These are phyloP conservation scores for Malacoctenus gilli DNA, from an alignment of 2,797 vertebrate genomes.

Conservation along the genomic window DNA sequence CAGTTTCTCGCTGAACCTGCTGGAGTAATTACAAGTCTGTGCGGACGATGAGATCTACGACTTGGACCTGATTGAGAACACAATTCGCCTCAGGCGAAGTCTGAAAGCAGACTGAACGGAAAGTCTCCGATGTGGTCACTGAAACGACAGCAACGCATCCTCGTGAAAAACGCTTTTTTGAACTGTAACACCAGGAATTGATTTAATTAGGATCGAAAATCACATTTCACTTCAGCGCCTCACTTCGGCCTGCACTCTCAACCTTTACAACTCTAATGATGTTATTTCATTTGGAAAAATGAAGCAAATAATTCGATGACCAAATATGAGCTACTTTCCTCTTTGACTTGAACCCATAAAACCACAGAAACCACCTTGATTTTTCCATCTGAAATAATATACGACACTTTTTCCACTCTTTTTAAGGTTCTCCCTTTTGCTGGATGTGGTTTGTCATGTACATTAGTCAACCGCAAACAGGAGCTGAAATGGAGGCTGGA, in stretches of 20 bases:
- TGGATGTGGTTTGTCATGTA: constrained; percentile 23
- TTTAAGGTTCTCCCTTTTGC: constrained; percentile 6
- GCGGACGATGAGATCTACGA: constrained; percentile 32
- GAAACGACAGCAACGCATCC: constrained; percentile 5
- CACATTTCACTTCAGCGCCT: too few species aligned
- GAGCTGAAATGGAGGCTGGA: constrained; percentile 34
- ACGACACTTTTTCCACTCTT: not conserved
- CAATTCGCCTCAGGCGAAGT: constrained; percentile 22
- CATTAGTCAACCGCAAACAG: constrained; percentile 25
- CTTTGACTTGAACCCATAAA: too few species aligned
- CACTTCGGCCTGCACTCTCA: too few species aligned
- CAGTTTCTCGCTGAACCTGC: constrained; percentile 36
- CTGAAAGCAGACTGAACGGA: constrained; percentile 1
- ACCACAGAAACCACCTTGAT: too few species aligned
- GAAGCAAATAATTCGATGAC: too few species aligned
- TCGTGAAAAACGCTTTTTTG: not conserved
- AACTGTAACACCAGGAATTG: not conserved
- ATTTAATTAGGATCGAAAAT: not conserved
- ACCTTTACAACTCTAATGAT: too few species aligned
- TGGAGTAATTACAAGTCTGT: constrained; percentile 37
- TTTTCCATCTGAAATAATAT: not conserved
- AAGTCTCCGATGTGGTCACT: constrained; percentile 2
- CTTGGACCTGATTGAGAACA: constrained; percentile 47
- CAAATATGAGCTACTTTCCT: too few species aligned
- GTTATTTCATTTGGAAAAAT: too few species aligned